Evolutionary conservation across 2,888 invertebrate genomes (phyloP).

Genomic region (Hedya salicella): DNA sequence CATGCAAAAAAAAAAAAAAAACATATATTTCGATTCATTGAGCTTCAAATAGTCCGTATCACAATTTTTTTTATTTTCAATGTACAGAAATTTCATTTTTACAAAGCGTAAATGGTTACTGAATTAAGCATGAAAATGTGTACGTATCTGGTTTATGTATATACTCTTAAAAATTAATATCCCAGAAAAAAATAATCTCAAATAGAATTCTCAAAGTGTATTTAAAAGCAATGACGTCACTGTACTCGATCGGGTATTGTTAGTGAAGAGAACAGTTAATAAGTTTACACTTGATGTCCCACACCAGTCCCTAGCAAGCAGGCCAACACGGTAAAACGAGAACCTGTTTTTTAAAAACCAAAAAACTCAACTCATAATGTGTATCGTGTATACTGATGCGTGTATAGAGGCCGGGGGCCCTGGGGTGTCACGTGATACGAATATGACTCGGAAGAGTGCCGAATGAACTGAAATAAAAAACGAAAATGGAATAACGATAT

Average conservation of each 20-base stretch:
- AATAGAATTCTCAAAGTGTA: background rate
- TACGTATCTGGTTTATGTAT: no score
- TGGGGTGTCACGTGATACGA: constrained; percentile 74
- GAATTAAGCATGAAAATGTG: no score
- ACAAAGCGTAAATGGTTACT: no score
- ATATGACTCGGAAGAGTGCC: constrained; percentile 78
- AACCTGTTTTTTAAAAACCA: constrained; percentile 61
- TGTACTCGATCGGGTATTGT: constrained; percentile 4
- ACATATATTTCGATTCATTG: no score
- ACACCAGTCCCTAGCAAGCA: constrained; percentile 71
- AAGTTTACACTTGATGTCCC: constrained; percentile 54
- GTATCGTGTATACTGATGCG: constrained; percentile 74
- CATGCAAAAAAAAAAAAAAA: no score
- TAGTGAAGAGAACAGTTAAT: constrained; percentile 39
- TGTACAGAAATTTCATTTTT: no score
- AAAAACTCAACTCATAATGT: constrained; percentile 55
- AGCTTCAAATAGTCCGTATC: no score
- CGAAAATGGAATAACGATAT: constrained; percentile 57
- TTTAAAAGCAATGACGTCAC: constrained; percentile 44
- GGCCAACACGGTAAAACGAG: constrained; percentile 73
- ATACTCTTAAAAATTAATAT: background rate
- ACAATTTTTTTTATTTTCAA: no score
- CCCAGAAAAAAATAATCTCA: background rate
- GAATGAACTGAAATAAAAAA: constrained; percentile 60
- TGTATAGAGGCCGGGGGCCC: constrained; percentile 67